Base-by-base conservation (phyloP, 2,797 vertebrate species). In the Enoplosus armatus region DNA sequence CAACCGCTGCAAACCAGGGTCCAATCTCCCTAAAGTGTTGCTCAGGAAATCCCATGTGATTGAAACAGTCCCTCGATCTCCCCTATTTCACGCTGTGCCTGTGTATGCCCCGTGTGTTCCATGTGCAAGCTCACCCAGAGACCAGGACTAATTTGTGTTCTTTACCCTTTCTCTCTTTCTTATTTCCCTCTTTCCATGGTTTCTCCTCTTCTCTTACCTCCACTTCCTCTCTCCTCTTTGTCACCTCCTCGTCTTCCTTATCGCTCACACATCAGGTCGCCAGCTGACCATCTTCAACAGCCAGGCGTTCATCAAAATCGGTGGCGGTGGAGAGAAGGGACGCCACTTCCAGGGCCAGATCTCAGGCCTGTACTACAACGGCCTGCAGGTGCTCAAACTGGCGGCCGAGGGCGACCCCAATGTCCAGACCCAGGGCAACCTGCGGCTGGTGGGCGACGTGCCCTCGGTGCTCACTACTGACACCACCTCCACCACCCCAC, bases 261-360 rank as follows among this genome's bases (percentile, higher is more conserved):
- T 60, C 29, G 78, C 62, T 58, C 24, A 2, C 54, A 20, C 59
- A 10, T n/a, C 92, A 99, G 97, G 97, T 95, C 97, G 97, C 62
- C 97, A 99, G 94, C 91, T 99, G 91, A 99, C 97, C 47, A 99
- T 99, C 93, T 99, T 98, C 93, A 99, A 99, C 96, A 98, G 97
- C 94, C 97, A 98, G 94, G 97, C 98, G 8, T 96, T 96, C 86
- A 98, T 98, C 89, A 97, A 97, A 93, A 96, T 98, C 0, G 98
- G 97, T 73, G 95, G 94, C 0, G 87, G 94, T 66, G 96, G 96
- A 48, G 97, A 98, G 77, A 97, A 97, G 79, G 97, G 97, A 5
- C 96, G 97, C 35, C 97, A 97, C 62, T 99, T 99, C 95, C 98
- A 99, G 90, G 98, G 98, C 82, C 98, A 99, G 95, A 96, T 99